These are phyloP conservation scores for Echiichthys vipera DNA, from an alignment of 2,797 vertebrate species.

Conservation along the genomic window DNA sequence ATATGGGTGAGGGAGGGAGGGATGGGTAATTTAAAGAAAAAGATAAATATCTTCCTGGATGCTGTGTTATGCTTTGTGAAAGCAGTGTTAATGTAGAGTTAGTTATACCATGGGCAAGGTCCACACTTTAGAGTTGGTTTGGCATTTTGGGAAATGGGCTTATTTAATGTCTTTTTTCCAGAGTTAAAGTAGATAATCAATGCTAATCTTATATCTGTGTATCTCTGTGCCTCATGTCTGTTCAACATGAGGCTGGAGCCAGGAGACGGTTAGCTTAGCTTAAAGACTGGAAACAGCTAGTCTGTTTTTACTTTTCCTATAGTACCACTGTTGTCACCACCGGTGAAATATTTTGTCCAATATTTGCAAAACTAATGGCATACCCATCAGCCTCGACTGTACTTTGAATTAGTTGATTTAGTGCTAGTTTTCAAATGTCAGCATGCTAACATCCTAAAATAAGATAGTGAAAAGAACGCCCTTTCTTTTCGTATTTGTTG, in stretches of 20 bases:
- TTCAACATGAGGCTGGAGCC: neutral
- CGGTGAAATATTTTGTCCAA: neutral
- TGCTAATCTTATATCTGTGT: neutral
- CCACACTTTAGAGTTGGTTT: constrained; percentile 33
- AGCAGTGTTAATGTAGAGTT: constrained; percentile 83
- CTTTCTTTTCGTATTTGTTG: no score
- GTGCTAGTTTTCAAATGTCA: neutral
- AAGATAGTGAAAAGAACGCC: no score
- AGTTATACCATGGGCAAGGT: constrained; percentile 65
- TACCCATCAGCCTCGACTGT: neutral
- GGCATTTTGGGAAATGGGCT: constrained; percentile 42
- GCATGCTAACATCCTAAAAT: constrained; percentile 7
- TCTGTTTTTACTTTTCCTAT: neutral
- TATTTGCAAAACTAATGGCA: neutral
- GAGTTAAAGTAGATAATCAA: neutral
- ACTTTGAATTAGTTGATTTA: no score
- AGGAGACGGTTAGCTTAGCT: constrained; percentile 3
- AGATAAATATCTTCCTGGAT: constrained; percentile 80
- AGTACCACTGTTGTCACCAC: neutral
- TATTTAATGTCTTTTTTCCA: neutral
- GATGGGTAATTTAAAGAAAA: constrained; percentile 76
- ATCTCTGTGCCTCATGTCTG: no score
- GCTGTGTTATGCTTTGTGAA: constrained; percentile 83
- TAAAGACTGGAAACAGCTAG: constrained; percentile 10
- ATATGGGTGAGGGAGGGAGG: constrained; percentile 75